A percentile compares a stretch with the other conserved stretches of the same genome.
Evolutionary conservation across 2,888 invertebrate species (phyloP).

Genomic region (Monoplex corrugatus): DNA sequence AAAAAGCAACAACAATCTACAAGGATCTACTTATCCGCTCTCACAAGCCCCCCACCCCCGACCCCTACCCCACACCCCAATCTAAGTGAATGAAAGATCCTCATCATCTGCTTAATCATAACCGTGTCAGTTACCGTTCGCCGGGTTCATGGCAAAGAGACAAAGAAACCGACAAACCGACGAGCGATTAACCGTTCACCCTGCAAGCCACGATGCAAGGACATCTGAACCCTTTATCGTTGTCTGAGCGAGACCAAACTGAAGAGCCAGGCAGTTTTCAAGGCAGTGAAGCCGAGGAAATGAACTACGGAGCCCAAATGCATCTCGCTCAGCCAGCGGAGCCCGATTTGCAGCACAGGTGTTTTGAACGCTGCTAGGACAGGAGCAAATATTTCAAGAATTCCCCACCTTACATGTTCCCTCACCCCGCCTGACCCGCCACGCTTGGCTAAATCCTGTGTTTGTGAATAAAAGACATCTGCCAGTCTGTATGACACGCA

Average conservation of each 20-base stretch:
- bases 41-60: no score
- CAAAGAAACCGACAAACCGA: no score
- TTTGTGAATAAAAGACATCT: constrained; percentile 37
- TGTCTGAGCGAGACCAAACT: not conserved
- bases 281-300: not conserved
- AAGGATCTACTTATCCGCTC: no score
- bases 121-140: no score
- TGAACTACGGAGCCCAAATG: not conserved
- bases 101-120: no score
- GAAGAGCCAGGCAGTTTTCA: not conserved
- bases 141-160: no score
- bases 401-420: not conserved
- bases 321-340: not conserved
- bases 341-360: constrained; percentile 29
- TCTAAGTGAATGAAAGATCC: no score
- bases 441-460: constrained; percentile 8
- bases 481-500: constrained; percentile 18
- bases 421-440: constrained; percentile 17
- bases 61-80: no score
- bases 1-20: no score
- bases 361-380: not conserved
- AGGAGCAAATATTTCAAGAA: constrained; percentile 11
- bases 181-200: no score
- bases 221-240: not conserved
- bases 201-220: no score